Conservation (phyloP, 2,888 invertebrate species). For the Calameuta idolon region DNA sequence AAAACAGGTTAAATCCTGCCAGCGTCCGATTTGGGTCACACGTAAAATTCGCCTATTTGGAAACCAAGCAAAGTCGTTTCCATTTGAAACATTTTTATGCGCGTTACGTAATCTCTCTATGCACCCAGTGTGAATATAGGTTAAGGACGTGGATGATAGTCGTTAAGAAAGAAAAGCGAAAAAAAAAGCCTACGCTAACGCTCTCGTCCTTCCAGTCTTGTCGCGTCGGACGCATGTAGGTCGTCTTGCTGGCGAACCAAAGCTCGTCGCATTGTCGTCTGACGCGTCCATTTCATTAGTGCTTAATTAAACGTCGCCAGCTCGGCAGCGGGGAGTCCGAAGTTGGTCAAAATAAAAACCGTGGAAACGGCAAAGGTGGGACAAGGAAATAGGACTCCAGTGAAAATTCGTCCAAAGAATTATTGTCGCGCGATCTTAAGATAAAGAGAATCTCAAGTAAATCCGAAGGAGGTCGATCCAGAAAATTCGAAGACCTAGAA, state of each 20-base stretch:
- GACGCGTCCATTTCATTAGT: slow-evolving; percentile 55
- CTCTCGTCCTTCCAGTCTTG: slow-evolving; percentile 1
- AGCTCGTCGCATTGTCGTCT: slow-evolving; percentile 18
- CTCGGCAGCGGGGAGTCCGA: not conserved
- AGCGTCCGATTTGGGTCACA: not conserved
- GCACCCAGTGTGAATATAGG: not conserved
- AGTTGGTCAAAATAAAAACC: not conserved
- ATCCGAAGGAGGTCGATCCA: not conserved
- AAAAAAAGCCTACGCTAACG: not conserved
- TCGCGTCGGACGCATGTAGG: not conserved
- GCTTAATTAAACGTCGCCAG: slow-evolving; percentile 52
- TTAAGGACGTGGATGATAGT: not conserved
- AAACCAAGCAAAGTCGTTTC: not conserved
- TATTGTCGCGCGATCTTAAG: no score
- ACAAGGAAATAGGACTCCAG: not conserved
- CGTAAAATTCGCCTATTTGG: not conserved
- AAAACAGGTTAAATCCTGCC: not conserved
- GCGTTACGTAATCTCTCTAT: not conserved
- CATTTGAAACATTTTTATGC: not conserved
- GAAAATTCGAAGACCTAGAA: not conserved
- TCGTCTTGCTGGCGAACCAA: slow-evolving; percentile 2
- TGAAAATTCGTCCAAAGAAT: not conserved
- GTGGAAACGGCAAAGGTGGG: not conserved
- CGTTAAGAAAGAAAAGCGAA: not conserved
- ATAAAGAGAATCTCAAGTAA: no score